Base-by-base conservation (phyloP, 2,797 vertebrate species). In the Erethizon dorsatum region DNA sequence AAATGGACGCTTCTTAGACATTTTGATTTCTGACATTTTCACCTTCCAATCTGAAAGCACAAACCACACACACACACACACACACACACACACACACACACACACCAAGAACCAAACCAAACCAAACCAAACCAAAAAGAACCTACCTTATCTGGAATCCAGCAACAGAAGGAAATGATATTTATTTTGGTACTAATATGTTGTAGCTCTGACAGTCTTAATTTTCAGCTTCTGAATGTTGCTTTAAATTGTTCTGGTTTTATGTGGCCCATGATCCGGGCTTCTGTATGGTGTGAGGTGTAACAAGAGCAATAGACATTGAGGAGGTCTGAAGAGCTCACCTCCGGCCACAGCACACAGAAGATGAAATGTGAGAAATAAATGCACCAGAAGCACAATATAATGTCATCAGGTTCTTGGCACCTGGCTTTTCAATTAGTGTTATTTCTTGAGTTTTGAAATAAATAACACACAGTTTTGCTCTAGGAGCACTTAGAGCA, bases 401-500 rank as follows among this genome's bases (percentile, higher is more conserved):
- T 52, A 73, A 92, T 82, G 95, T 83, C 63, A 20, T 92, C 56
- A 80, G 45, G 79, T 90, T 97, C 77, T 94, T 97, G 94, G 73
- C 85, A 96, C 79, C 84, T 96, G 84, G 54, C 63, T 97, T 97
- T 97, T 96, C 79, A 93, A 95, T 65, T 67, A 95, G 92, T 95
- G 45, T 33, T 79, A 15, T 92, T 97, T 96, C 94, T 95, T 94
- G 80, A 95, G 61, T 71, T 90, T 61, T 94, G 69, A 94, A 97
- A 94, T 75, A 83, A 77, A 75, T 94, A 85, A 89, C 52, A 96
- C 20, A 97, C 84, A 91, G 84, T 92, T 96, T 92, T 96, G 28
- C 87, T 97, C 71, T 96, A 59, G 83, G 93, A 97, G 92, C 71
- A 97, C 86, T 90, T 88, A 88, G 88, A 97, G 92, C 83, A 97